phyloP scores from a whole-genome alignment of 2,888 invertebrate genomes.

The Drosophila helvetica region DNA sequence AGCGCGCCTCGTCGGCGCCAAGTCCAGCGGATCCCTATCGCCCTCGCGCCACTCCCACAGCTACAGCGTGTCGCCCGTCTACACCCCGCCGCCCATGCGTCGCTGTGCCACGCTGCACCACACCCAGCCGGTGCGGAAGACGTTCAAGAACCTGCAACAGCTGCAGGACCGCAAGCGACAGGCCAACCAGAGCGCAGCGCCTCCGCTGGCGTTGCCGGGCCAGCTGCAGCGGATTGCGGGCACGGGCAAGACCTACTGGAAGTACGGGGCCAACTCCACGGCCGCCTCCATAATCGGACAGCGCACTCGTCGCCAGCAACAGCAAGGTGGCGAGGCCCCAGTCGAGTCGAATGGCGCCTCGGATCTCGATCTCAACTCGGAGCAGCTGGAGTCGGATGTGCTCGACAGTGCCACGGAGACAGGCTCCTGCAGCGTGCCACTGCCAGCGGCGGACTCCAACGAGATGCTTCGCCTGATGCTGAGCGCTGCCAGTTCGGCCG shows the following conservation, averaged over 20 bases:
- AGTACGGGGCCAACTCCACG: slow-evolving; percentile 81
- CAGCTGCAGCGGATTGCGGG: slow-evolving; percentile 75
- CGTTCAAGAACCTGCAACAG: slow-evolving; percentile 81
- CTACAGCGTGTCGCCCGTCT: slow-evolving; percentile 79
- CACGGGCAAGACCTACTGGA: slow-evolving; percentile 81
- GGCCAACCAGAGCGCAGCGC: slow-evolving; percentile 26
- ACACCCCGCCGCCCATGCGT: slow-evolving; percentile 82
- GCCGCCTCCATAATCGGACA: slow-evolving; percentile 81
- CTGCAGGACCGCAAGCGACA: slow-evolving; percentile 73
- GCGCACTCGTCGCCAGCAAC: slow-evolving; percentile 61
- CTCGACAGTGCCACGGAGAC: slow-evolving; percentile 79
- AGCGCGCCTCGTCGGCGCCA: slow-evolving; percentile 67
- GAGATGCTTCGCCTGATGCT: slow-evolving; percentile 82
- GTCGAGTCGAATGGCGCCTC: slow-evolving; percentile 65
- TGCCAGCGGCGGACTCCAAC: slow-evolving; percentile 79
- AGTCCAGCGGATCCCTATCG: slow-evolving; percentile 75
- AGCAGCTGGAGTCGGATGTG: slow-evolving; percentile 60
- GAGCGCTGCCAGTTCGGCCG: slow-evolving; percentile 80
- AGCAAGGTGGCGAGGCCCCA: slow-evolving; percentile 52
- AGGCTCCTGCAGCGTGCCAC: slow-evolving; percentile 82
- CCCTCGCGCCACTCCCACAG: slow-evolving; percentile 74
- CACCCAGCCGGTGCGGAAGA: slow-evolving; percentile 81
- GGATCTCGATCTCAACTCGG: slow-evolving; percentile 61
- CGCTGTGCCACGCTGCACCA: slow-evolving; percentile 82
- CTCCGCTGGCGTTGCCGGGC: slow-evolving; percentile 26